phyloP scores from a whole-genome alignment of 2,888 invertebrate genomes.

The Calameuta idolon region DNA sequence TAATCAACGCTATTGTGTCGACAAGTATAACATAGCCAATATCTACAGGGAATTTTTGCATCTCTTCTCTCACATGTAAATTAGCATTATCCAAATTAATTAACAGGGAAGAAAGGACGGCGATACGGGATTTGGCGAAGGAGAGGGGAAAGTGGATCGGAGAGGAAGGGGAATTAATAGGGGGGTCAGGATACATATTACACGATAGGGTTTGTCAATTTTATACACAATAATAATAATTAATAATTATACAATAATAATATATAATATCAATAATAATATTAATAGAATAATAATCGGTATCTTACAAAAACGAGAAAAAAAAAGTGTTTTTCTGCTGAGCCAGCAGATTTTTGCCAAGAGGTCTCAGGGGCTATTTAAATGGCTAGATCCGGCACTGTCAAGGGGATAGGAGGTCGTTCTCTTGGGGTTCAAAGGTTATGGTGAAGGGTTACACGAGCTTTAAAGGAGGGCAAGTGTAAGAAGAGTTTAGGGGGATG shows the following conservation, averaged over 20 bases:
- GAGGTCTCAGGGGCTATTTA: constrained; percentile 14
- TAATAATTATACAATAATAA: constrained; percentile 51
- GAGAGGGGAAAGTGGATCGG: not conserved
- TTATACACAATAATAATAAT: constrained; percentile 55
- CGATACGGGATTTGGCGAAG: not conserved
- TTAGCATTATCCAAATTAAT: constrained; percentile 60
- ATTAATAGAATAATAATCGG: constrained; percentile 40
- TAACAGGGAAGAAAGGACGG: constrained; percentile 42
- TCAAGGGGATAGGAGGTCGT: not conserved
- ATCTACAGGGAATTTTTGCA: constrained; percentile 14
- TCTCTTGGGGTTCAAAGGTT: not conserved
- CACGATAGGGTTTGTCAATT: constrained; percentile 46
- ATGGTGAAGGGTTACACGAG: not conserved
- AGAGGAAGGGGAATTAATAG: not conserved
- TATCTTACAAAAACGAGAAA: constrained; percentile 13
- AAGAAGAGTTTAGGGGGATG: not conserved
- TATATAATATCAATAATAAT: constrained; percentile 26
- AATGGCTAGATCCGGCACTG: not conserved
- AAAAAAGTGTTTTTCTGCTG: not conserved
- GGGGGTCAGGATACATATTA: constrained; percentile 51
- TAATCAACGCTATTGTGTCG: not conserved
- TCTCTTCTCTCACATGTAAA: constrained; percentile 41
- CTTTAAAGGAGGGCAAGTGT: not conserved
- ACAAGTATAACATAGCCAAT: not conserved
- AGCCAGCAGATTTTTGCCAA: constrained; percentile 8